Evolutionary conservation across 2,113 vertebrate genomes (phyloP).

Genomic region (Cairina moschata): DNA sequence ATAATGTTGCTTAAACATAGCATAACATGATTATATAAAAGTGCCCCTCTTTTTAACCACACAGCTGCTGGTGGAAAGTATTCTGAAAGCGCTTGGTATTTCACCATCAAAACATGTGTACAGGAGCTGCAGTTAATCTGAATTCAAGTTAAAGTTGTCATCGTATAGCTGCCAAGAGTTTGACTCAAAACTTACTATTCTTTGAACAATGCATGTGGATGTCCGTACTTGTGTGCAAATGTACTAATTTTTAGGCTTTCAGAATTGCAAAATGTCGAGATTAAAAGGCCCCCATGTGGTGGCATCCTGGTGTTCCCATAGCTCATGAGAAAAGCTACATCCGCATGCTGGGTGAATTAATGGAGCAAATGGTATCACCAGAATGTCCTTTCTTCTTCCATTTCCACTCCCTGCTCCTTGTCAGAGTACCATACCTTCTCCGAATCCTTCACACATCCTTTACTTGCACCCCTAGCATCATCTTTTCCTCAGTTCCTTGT

Average conservation of each 20-base stretch:
- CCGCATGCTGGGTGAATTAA: neutral
- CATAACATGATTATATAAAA: neutral
- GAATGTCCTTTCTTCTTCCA: neutral
- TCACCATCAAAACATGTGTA: accelerated
- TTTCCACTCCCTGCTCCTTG: neutral
- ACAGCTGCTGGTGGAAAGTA: neutral
- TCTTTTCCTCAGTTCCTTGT: neutral
- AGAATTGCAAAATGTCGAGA: neutral
- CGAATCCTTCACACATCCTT: neutral
- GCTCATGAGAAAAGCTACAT: accelerated
- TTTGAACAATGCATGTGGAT: neutral
- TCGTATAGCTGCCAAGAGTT: neutral
- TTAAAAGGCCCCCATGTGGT: neutral
- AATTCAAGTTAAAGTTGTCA: neutral
- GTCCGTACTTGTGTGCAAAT: neutral
- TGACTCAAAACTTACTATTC: neutral
- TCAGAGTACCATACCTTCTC: neutral
- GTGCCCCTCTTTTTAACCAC: neutral
- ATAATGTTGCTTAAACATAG: neutral
- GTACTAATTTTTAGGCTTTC: neutral
- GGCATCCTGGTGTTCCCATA: neutral
- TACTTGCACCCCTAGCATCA: neutral
- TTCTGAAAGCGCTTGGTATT: neutral
- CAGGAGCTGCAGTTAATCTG: neutral
- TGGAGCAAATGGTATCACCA: neutral